Evolutionary conservation across 2,888 invertebrate species (phyloP), one percentile per base, ranked within the genome.

Genomic region (Rutpela maculata): DNA sequence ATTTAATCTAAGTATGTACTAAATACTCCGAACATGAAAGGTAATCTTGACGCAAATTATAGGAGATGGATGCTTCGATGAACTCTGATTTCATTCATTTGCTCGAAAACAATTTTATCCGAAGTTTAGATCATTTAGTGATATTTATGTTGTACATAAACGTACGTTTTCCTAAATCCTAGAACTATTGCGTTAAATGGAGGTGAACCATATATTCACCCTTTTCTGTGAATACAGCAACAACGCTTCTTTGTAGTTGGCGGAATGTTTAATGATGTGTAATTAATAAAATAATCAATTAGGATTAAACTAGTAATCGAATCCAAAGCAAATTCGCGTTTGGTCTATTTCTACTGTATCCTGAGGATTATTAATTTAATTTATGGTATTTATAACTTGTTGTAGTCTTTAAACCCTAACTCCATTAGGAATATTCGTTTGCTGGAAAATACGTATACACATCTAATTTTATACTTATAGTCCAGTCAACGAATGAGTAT

Each of bases 71-170:
- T 50, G 50, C 50, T n/a, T 50, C 50, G 50, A 50, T 50, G 50
- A 50, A 50, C n/a, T 15, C n/a, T n/a, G 50, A n/a, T n/a, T n/a
- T 50, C 50, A 50, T n/a, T 15, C 50, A 50, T 50, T 50, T 50
- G 50, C 50, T 50, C 0, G 50, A 50, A 50, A 50, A 50, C n/a
- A n/a, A 50, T 50, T 50, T 50, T 50, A 50, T 50, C 50, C n/a
- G 38, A 65, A 43, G 19, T 69, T 57, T 19, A 22, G 18, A 63
- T 31, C 62, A 15, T 68, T 35, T 56, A 63, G 63, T 15, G 56
- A 68, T 43, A 75, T 75, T 75, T 75, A 75, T 69, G 22, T 55
- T 43, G 55, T 26, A 60, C 26, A 70, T 75, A 66, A 65, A 70
- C 65, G 26, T 67, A 18, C 15, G 69, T 66, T 75, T 70, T 19